Conservation (phyloP, 2,113 vertebrate genomes). For the Callaeas wilsoni region DNA sequence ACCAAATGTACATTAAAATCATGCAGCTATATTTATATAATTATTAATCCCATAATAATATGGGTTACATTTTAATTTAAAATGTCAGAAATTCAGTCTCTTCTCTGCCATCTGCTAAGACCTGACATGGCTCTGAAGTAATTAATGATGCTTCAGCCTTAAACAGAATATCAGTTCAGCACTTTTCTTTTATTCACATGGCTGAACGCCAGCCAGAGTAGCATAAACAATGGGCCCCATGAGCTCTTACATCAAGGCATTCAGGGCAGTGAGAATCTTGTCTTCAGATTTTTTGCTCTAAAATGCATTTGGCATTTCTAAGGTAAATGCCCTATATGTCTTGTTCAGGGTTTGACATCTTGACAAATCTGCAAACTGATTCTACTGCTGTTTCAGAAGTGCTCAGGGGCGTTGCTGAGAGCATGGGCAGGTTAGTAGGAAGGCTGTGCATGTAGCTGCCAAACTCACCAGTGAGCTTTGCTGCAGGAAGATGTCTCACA, state of each 20-base stretch:
- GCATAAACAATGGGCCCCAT: background rate
- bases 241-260: background rate
- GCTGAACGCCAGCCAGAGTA: background rate
- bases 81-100: background rate
- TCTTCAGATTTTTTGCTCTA: background rate
- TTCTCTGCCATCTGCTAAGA: slow-evolving; percentile 1
- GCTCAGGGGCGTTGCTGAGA: background rate
- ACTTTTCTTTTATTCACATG: background rate
- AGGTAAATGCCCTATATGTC: background rate
- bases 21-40: background rate
- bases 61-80: background rate
- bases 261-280: background rate
- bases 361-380: background rate
- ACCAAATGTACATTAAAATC: background rate
- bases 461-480: background rate
- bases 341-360: background rate
- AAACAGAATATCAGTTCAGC: background rate
- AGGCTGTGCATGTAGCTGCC: background rate
- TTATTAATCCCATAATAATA: background rate
- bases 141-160: background rate
- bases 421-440: background rate
- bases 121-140: background rate
- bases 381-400: background rate
- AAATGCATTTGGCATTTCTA: background rate
- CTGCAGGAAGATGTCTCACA: background rate